Evolutionary conservation across 2,888 invertebrate genomes (phyloP).

Genomic region (Megamerina dolium): DNA sequence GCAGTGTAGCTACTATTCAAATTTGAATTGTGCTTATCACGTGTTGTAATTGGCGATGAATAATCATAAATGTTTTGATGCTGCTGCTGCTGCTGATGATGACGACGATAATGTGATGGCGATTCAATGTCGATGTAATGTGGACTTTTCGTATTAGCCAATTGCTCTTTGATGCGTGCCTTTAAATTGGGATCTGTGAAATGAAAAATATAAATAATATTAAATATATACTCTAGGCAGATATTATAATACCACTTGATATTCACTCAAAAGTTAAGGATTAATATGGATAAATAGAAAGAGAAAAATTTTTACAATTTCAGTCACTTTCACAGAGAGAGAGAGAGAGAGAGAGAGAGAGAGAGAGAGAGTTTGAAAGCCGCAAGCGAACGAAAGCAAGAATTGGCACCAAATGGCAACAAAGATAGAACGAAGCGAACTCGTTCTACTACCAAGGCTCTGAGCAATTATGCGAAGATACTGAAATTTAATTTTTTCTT

Average conservation of each 20-base stretch:
- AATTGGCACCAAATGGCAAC: too few relatives aligned
- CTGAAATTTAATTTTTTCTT: too few relatives aligned
- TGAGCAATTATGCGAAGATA: too few relatives aligned
- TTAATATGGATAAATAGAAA: neutral
- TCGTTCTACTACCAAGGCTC: too few relatives aligned
- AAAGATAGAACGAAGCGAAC: too few relatives aligned
- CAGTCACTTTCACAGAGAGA: too few relatives aligned
- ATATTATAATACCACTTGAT: neutral
- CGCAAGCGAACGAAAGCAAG: too few relatives aligned
- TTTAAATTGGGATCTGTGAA: slow-evolving; percentile 80
- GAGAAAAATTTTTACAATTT: neutral
- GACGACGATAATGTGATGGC: too few relatives aligned
- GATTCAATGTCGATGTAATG: slow-evolving; percentile 54
- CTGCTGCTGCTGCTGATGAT: too few relatives aligned
- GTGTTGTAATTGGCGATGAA: slow-evolving; percentile 7
- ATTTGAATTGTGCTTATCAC: slow-evolving; percentile 12
- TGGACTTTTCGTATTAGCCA: slow-evolving; percentile 56
- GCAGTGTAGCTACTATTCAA: slow-evolving; percentile 1
- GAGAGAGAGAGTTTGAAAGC: too few relatives aligned
- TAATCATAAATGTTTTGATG: slow-evolving; percentile 51
- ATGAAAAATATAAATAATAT: neutral
- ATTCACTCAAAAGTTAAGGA: neutral
- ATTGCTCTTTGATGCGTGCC: slow-evolving; percentile 67
- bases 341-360: too few relatives aligned
- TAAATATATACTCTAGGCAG: neutral